Conservation (phyloP, 2,888 invertebrate species). For the Orchestes rusci region DNA sequence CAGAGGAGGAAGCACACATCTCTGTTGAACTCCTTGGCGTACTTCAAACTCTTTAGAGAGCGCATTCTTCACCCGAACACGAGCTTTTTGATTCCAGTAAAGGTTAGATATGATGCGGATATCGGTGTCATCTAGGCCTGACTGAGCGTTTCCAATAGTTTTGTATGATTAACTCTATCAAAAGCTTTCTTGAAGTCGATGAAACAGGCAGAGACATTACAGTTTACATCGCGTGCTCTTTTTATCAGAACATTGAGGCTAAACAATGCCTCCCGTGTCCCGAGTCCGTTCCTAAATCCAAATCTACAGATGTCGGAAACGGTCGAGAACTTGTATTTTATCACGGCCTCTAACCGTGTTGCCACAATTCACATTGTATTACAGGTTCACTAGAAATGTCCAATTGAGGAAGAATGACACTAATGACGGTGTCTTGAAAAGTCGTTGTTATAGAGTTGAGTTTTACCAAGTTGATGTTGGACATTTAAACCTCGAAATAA, state of each 20-base stretch:
- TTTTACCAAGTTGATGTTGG: too few relatives aligned
- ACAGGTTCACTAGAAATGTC: too few relatives aligned
- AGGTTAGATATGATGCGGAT: conserved; percentile 1
- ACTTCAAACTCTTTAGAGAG: not conserved
- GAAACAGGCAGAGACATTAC: conserved; percentile 2
- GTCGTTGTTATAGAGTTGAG: too few relatives aligned
- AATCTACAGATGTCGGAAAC: too few relatives aligned
- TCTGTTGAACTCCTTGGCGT: not conserved
- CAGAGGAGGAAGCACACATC: not conserved
- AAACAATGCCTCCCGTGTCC: conserved; percentile 3
- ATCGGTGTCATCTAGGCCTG: conserved; percentile 2
- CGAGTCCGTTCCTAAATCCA: conserved; percentile 3
- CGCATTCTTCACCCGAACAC: conserved; percentile 2
- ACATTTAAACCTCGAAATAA: too few relatives aligned
- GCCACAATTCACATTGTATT: too few relatives aligned
- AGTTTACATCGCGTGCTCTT: not conserved
- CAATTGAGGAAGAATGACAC: too few relatives aligned
- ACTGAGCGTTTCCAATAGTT: conserved; percentile 3
- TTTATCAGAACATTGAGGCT: conserved; percentile 1
- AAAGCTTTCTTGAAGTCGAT: conserved; percentile 4
- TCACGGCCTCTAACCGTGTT: too few relatives aligned
- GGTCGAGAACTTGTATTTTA: too few relatives aligned
- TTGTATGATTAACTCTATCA: conserved; percentile 2
- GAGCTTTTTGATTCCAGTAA: conserved; percentile 3
- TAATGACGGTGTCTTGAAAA: too few relatives aligned